phyloP scores from a whole-genome alignment of 2,113 vertebrate species.

The Numida meleagris region DNA sequence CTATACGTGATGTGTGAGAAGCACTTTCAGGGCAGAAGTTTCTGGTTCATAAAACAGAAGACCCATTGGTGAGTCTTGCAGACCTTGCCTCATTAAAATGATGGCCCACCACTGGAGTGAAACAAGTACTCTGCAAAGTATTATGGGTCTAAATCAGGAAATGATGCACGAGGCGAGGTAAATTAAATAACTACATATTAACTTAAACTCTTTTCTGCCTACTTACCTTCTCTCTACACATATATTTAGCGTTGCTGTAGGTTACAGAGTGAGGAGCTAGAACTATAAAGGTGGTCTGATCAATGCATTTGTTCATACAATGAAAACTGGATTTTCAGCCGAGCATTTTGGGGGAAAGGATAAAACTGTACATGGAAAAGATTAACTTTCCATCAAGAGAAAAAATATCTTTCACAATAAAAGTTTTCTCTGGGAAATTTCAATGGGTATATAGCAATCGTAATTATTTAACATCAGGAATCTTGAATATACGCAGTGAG shows the following conservation, averaged over 20 bases:
- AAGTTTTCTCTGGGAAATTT: neutral
- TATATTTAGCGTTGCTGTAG: neutral
- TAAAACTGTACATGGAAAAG: neutral
- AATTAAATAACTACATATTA: constrained; percentile 58
- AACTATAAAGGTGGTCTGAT: neutral
- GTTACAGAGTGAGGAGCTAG: neutral
- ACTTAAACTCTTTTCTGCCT: constrained; percentile 60
- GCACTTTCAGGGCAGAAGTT: constrained; percentile 15
- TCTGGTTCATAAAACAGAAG: constrained; percentile 54
- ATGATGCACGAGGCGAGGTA: constrained; percentile 57
- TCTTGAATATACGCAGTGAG: neutral
- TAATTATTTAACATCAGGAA: neutral
- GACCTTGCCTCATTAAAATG: constrained; percentile 39
- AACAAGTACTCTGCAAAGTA: constrained; percentile 10
- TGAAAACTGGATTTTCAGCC: neutral
- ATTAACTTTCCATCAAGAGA: neutral
- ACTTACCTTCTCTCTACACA: constrained; percentile 32
- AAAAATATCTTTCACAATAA: neutral
- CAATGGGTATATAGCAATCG: neutral
- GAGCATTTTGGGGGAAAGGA: neutral
- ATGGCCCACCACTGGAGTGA: constrained; percentile 37
- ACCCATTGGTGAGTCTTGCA: neutral
- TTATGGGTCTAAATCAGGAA: constrained; percentile 46
- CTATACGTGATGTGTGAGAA: neutral
- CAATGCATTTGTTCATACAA: neutral